Base-by-base conservation (phyloP, 2,113 vertebrate genomes). In the Deroptyus accipitrinus region DNA sequence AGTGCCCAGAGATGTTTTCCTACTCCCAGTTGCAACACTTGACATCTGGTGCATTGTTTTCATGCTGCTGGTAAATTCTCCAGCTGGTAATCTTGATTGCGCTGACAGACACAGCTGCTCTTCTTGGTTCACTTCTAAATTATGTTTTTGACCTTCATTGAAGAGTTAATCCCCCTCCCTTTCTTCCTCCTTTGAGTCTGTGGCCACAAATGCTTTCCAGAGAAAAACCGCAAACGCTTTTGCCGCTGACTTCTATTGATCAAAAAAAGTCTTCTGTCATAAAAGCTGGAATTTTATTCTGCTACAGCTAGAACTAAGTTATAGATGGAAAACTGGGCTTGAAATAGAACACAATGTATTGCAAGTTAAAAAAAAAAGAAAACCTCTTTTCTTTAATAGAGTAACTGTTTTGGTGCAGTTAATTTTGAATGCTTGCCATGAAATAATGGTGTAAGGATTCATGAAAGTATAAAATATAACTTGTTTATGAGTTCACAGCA, bases 11-110 rank as follows among this genome's bases (percentile, higher is more conserved):
- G 86, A 94, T 92, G 66, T 90, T 97, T 97, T 95, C 70, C 70
- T 93, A 39, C 80, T 86, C 94, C 30, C 66, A 86, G 63, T 96
- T 95, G 91, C 89, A 92, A 96, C 88, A 69, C 82, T 87, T 97
- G 96, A 98, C 97, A 98, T 98, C 97, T 98, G 98, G 96, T 97
- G 77, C 84, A 72, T 97, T 97, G 94, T 98, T 98, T 98, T 98
- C 97, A 96, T 98, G 94, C 91, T 98, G 96, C 96, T 96, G 93
- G 92, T 96, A 96, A 97, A 97, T 96, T 97, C 94, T 98, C 92
- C 97, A 97, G 97, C 97, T 98, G 97, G 94, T 97, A 95, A 86
- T 96, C 90, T 97, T 90, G 87, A 94, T 95, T 97, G 94, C 31
- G 88, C 94, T 97, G 96, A 97, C 95, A 98, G 97, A 96, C 96